Conservation (phyloP, 2,113 vertebrate genomes). For the Festucalex cinctus region DNA sequence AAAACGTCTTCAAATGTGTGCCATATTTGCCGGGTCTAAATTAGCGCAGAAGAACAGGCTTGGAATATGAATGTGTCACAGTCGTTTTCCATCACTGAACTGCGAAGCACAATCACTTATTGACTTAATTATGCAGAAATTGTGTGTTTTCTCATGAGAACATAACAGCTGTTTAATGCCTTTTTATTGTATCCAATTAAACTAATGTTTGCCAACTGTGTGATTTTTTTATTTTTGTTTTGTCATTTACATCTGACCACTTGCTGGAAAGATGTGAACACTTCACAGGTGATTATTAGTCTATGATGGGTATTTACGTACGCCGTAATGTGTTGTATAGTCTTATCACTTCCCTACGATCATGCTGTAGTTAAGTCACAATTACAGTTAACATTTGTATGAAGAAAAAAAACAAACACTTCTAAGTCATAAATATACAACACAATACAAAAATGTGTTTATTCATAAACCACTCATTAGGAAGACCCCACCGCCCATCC, state of each 20-base stretch:
- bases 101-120: background rate
- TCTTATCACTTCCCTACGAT: too few relatives aligned
- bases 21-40: conserved; percentile 5
- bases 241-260: background rate
- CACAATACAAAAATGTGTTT: too few relatives aligned
- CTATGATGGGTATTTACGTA: too few relatives aligned
- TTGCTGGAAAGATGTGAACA: too few relatives aligned
- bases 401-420: too few relatives aligned
- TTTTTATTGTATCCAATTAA: conserved; percentile 30
- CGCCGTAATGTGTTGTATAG: too few relatives aligned
- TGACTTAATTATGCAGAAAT: conserved; percentile 1
- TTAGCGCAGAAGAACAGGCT: background rate
- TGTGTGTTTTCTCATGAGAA: background rate
- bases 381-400: too few relatives aligned
- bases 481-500: too few relatives aligned
- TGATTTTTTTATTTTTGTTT: conserved; percentile 5
- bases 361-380: too few relatives aligned
- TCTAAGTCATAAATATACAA: too few relatives aligned
- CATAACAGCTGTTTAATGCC: background rate
- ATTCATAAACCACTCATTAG: too few relatives aligned
- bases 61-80: background rate
- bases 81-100: background rate
- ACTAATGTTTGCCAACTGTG: conserved; percentile 5
- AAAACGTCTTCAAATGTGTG: background rate
- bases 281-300: too few relatives aligned